phyloP scores from a whole-genome alignment of 2,797 vertebrate genomes.

The Calcarius lapponicus region DNA sequence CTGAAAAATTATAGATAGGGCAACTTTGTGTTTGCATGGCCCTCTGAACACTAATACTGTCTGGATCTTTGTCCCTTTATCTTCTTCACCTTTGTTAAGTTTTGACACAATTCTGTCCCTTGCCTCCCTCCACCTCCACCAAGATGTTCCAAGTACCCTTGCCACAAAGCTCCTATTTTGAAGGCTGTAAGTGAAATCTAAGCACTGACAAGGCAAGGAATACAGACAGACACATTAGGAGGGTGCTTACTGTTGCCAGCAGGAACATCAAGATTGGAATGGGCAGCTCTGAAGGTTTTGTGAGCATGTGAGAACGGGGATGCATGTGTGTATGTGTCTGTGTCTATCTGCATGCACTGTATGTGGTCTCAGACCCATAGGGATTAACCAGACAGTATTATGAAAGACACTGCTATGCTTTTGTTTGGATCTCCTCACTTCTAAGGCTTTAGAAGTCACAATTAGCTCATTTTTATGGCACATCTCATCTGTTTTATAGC shows the following conservation, averaged over 20 bases:
- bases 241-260: not conserved
- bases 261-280: not conserved
- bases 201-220: not conserved
- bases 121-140: not conserved
- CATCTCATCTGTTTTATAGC: not conserved
- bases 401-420: not conserved
- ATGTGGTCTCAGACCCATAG: not conserved
- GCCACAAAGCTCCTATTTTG: not conserved
- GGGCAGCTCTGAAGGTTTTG: not conserved
- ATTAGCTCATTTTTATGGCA: not conserved
- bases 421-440: not conserved
- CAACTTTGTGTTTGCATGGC: not conserved
- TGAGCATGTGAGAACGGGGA: not conserved
- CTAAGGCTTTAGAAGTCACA: not conserved
- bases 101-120: not conserved
- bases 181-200: not conserved
- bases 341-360: not conserved
- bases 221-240: not conserved
- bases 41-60: not conserved
- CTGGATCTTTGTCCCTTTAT: not conserved
- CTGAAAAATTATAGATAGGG: not conserved
- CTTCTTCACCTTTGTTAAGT: not conserved
- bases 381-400: not conserved
- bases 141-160: not conserved
- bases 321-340: not conserved